Base-by-base conservation (phyloP, 2,797 vertebrate species). In the Gallinago solitaria region DNA sequence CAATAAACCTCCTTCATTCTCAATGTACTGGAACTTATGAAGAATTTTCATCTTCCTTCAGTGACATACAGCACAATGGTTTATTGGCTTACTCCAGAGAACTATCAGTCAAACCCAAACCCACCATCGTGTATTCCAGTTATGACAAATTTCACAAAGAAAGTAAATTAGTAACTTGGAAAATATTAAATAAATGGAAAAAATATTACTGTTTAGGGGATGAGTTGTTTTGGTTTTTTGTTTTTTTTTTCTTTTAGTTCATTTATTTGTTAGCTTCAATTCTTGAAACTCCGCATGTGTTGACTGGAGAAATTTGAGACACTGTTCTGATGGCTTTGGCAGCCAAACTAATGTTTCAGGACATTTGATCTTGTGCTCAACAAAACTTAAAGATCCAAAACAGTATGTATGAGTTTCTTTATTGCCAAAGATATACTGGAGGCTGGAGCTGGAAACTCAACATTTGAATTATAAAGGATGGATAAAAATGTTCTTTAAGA, bases 271-370 rank as follows among this genome's bases (percentile, higher is more conserved):
- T 75, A 69, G n/a, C 15, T 43, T 70, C 9, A 33, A 0, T 9
- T 59, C 84, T 77, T 76, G 4, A 73, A 89, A 47, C 9, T 14
- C 1, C 0, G 0, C 11, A 32, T 1, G 48, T 3, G 4, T 20
- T 51, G 12, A 28, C 28, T 45, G 30, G 14, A 65, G 17, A 70
- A 95, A 64, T 60, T 47, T 50, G n/a, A 60, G 28, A 77, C 5
- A 17, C 4, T n/a, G 3, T 86, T 83, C 14, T 48, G 39, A 32
- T 47, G 35, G 5, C 6, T 86, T 83, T 88, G 4, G 2, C 23
- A 75, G 25, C 4, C 6, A n/a, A 89, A 63, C 3, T 25, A 43
- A 24, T 60, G 12, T 15, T 35, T 74, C 12, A 32, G 12, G 2
- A 67, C 21, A 39, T 43, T 51, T 51, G 12, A n/a, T 59, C 16